Evolutionary conservation across 1,140 invertebrate genomes (phyloP), one percentile per base, ranked within the genome.

Genomic region (Drosophila melanica): DNA sequence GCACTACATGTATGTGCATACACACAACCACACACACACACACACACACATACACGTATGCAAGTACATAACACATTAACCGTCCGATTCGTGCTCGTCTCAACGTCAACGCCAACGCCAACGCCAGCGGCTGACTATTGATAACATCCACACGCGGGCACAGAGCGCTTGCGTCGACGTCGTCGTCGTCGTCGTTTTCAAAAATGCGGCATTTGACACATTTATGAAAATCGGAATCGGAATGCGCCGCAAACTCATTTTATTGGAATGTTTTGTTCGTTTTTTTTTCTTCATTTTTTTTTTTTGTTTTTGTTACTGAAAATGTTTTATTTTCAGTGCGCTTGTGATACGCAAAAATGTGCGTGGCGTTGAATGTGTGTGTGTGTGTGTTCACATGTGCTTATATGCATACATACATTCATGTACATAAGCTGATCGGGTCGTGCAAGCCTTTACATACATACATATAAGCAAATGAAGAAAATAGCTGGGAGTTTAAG

Each of bases 201-300:
- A 87, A 86, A 86, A 86, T 86, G 82, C 76, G 82, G 82, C 84
- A 82, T 86, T 86, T 86, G 82, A 86, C 82, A 86, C 82, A 86
- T 86, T 86, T 86, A 86, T 86, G 82, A 86, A 86, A 86, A 87
- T 87, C 82, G 82, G 82, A 87, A 79, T 86, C 62, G 82, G 82
- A 86, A 86, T 86, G 82, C 76, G 82, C 71, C 68, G 76, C 84
- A 79, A 86, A 87, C 84, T 86, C 84, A 86, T 86, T 87, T 87
- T 87, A 85, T 86, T 86, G 82, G 82, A 86, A 86, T 86, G 82
- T 85, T 85, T 85, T 85, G 77, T 85, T 72, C 65, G 63, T 35
- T 35, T 35, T 35, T 33, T 33, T 33, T 33, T 30, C 18, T 18
- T 18, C 18, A 2, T 1, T 4, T 27, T 27, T 27, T 27, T 27